A percentile compares a stretch with the other conserved stretches of the same genome.
Evolutionary conservation across 1,140 invertebrate genomes (phyloP).

Genomic region (Ridgeia piscesae): DNA sequence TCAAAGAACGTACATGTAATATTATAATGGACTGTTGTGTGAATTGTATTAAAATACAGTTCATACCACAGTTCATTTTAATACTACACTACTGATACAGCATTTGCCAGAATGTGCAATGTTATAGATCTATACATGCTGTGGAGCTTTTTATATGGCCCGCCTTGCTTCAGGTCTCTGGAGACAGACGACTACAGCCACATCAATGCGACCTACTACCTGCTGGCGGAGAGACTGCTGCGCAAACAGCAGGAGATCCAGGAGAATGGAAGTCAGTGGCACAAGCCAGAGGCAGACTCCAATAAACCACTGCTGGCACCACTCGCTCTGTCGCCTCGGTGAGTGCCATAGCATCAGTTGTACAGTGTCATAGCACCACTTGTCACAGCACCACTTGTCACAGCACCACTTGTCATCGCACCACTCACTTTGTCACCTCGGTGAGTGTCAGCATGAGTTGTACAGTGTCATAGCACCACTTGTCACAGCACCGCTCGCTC

Average conservation of each 20-base stretch:
- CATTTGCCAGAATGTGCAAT: no score
- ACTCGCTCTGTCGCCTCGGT: constrained; percentile 59
- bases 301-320: constrained; percentile 55
- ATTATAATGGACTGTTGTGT: no score
- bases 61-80: no score
- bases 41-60: no score
- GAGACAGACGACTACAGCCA: constrained; percentile 97
- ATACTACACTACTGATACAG: no score
- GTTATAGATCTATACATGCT: no score
- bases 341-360: constrained; percentile 29
- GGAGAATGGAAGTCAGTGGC: not conserved
- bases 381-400: not conserved
- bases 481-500: not conserved
- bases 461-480: not conserved
- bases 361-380: not conserved
- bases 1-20: no score
- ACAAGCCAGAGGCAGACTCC: constrained; percentile 15
- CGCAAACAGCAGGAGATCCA: constrained; percentile 54
- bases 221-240: constrained; percentile 90
- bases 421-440: not conserved
- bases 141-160: not conserved
- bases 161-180: constrained; percentile 70
- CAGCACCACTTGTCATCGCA: not conserved
- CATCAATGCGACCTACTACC: constrained; percentile 96
- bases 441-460: not conserved